Base-by-base conservation (phyloP, 2,797 vertebrate genomes). In the Cirrhinus molitorella region DNA sequence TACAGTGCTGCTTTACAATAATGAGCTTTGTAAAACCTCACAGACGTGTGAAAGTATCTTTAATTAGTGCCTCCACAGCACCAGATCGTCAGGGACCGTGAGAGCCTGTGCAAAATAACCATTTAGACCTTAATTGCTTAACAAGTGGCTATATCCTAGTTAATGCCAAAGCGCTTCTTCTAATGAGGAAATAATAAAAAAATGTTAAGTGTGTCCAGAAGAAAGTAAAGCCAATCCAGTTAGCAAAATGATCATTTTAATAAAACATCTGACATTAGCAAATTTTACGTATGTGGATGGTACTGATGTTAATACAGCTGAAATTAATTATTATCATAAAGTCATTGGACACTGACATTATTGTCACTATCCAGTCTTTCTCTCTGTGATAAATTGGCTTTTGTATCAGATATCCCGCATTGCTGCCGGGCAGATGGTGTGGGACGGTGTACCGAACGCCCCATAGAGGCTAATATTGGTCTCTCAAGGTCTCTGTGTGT, bases 11-110 rank as follows among this genome's bases (percentile, higher is more conserved):
- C 61, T 76, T 59, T 61, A 76, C 55, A 76, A 61, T 76, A 76
- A 76, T 28, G 55, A 76, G 90, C 91, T 85, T 70, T 74, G 91
- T 93, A 88, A 75, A 76, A 61, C 55, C 74, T 43, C 55, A 59
- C 55, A 45, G 74, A 76, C 10, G 14, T 51, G 19, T 57, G 31
- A 37, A 59, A 61, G 49, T 84, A 79, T 91, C 86, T 88, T 88
- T 94, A 94, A 65, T 78, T 78, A 78, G 75, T 43, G 34, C n/a
- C 10, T 73, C 28, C 11, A n/a, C 28, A 51, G 53, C 73, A 40
- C n/a, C n/a, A 28, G 34, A 76, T 37, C 51, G 57, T 40, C 51
- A 74, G 72, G 72, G 51, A 10, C 51, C 6, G 31, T 57, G 51
- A 74, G 72, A 21, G 19, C n/a, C 53, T 59, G n/a, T 43, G 37